Percentiles rank a stretch among this genome's conserved stretches.
These are phyloP conservation scores for Podilymbus podiceps DNA, from an alignment of 2,113 vertebrate genomes.

Conservation along the genomic window DNA sequence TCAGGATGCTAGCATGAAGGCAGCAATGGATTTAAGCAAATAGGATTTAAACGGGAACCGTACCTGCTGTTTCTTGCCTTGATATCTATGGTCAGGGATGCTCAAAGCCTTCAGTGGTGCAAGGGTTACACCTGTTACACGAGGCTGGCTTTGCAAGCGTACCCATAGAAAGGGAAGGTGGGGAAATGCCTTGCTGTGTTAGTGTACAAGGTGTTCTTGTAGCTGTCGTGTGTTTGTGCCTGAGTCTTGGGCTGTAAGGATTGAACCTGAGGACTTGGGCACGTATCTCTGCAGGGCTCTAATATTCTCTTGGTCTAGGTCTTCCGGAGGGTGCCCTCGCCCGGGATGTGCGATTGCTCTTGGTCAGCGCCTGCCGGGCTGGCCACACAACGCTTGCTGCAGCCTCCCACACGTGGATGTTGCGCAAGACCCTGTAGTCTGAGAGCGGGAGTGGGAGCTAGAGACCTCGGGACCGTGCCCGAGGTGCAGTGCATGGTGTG, in stretches of 20 bases:
- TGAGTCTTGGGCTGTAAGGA: not conserved
- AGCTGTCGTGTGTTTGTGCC: not conserved
- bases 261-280: not conserved
- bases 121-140: not conserved
- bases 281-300: not conserved
- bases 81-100: not conserved
- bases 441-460: not conserved
- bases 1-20: not conserved
- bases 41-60: not conserved
- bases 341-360: not conserved
- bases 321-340: not conserved
- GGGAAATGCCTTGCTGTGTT: not conserved
- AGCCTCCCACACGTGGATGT: accelerated
- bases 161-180: not conserved
- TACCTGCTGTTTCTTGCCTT: not conserved
- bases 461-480: not conserved
- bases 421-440: not conserved
- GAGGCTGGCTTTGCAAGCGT: not conserved
- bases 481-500: accelerated
- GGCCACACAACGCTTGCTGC: accelerated
- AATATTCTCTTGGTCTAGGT: too few species aligned
- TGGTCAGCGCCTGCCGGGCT: not conserved
- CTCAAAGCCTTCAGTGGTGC: not conserved
- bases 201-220: not conserved
- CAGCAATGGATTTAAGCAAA: not conserved